These are phyloP conservation scores for Anneissia japonica DNA, from an alignment of 35 echinoderm and acorn worm genomes.

Conservation along the genomic window DNA sequence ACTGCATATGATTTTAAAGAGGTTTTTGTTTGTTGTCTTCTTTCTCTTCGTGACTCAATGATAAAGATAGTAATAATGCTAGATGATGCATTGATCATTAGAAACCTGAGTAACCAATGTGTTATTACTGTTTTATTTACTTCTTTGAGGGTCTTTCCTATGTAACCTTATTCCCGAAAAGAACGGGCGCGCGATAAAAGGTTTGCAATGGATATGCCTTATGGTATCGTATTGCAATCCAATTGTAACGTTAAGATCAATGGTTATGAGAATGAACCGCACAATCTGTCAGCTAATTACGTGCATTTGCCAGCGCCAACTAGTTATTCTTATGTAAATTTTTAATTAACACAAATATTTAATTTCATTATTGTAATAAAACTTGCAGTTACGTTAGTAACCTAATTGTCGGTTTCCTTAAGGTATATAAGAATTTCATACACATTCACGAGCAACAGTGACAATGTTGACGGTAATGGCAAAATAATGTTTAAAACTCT, in stretches of 20 bases:
- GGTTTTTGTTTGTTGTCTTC: neutral
- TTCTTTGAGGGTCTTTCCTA: neutral
- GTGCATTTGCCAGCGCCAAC: neutral
- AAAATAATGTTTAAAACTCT: no score
- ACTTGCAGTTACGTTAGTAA: no score
- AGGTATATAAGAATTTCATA: no score
- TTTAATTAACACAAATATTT: constrained; percentile 1
- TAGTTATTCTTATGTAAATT: neutral
- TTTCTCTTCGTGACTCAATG: neutral
- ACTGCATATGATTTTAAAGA: neutral
- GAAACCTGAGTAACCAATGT: neutral
- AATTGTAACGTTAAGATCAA: neutral
- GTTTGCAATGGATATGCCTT: neutral
- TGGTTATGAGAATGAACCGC: neutral
- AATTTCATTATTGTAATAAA: neutral
- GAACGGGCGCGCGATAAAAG: neutral
- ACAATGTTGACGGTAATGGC: no score
- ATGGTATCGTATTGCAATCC: neutral
- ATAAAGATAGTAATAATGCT: neutral
- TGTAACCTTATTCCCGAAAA: neutral
- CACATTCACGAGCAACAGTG: no score
- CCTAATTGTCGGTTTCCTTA: no score
- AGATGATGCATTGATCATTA: neutral
- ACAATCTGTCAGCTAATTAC: neutral
- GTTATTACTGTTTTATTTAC: neutral